Base-by-base conservation (phyloP, 2,888 invertebrate genomes). In the Hypsopygia costalis region DNA sequence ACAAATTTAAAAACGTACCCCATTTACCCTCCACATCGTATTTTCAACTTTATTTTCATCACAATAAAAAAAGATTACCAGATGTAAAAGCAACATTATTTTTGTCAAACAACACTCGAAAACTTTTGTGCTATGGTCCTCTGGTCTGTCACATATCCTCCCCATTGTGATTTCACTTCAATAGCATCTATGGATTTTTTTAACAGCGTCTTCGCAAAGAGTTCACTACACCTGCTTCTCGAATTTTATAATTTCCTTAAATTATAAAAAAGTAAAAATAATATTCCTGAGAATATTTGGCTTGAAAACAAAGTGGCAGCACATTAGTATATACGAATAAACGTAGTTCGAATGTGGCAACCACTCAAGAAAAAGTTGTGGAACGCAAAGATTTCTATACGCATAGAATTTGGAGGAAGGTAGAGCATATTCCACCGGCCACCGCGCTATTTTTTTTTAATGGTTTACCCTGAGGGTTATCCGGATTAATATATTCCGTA, bases 111-210 rank as follows among this genome's bases (percentile, higher is more conserved):
- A 49, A 63, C 61, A 67, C 77, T 76, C 72, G 68, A 74, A 76
- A 81, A 77, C 78, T 74, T 75, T 88, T 85, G 77, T 87, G 58
- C 54, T 51, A 58, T 63, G 58, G 81, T 83, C 74, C 85, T 85
- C 80, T 76, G 76, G 76, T 71, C 75, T 88, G 88, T 88, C 88
- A 87, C 83, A 87, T 86, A 82, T 82, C 81, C 85, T 83, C 66
- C 66, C 77, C 58, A 83, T 87, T 88, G 87, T 87, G 64, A 75
- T 77, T 69, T 69, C 69, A 59, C 67, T 74, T 82, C 74, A 79
- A 86, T 80, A 71, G 77, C 55, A 63, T 68, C 69, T 67, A 75
- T 76, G 66, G 65, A 62, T 68, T 79, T 81, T 78, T 56, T 58
- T 35, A 55, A 57, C 69, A 63, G 65, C 62, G 25, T 30, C 11